Evolutionary conservation across 2,888 invertebrate species (phyloP).

Genomic region (Caenorhabditis sinica): DNA sequence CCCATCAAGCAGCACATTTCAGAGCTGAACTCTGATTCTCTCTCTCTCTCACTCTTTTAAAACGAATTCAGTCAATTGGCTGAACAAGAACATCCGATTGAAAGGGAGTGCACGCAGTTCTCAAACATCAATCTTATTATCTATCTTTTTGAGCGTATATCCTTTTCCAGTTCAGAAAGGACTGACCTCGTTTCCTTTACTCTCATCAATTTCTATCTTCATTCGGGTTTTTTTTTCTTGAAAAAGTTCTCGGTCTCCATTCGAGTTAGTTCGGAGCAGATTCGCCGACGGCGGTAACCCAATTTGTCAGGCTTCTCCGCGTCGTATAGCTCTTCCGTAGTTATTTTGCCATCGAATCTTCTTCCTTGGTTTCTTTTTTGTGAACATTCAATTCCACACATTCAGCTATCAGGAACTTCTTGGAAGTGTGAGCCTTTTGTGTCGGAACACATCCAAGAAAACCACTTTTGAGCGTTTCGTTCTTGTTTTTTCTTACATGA

Average conservation of each 20-base stretch:
- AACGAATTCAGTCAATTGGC: conserved; percentile 9
- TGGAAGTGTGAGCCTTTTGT: neutral
- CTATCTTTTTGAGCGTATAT: neutral
- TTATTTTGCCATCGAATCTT: conserved; percentile 35
- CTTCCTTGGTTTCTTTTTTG: conserved; percentile 16
- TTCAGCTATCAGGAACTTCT: conserved; percentile 28
- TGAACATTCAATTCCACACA: conserved; percentile 8
- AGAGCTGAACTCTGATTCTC: conserved; percentile 38
- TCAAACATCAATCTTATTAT: conserved; percentile 64
- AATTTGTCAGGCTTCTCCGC: conserved; percentile 47
- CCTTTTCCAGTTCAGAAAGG: conserved; percentile 23
- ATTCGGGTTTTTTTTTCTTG: conserved; percentile 10
- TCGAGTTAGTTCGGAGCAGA: conserved; percentile 48
- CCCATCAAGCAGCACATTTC: neutral
- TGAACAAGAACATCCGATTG: conserved; percentile 44
- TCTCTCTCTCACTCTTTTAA: neutral
- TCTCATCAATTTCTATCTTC: conserved; percentile 37
- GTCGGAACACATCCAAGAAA: conserved; percentile 26
- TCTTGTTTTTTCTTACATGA: conserved; percentile 52
- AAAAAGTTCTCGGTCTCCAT: conserved; percentile 49
- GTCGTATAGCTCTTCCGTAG: conserved; percentile 50
- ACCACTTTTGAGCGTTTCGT: conserved; percentile 50
- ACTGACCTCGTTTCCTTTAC: conserved; percentile 16
- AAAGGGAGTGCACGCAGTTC: conserved; percentile 32
- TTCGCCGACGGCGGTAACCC: conserved; percentile 57